Percentiles rank a stretch among this genome's conserved stretches.
These are phyloP conservation scores for Pampus argenteus DNA, from an alignment of 2,797 vertebrate genomes.

Conservation along the genomic window DNA sequence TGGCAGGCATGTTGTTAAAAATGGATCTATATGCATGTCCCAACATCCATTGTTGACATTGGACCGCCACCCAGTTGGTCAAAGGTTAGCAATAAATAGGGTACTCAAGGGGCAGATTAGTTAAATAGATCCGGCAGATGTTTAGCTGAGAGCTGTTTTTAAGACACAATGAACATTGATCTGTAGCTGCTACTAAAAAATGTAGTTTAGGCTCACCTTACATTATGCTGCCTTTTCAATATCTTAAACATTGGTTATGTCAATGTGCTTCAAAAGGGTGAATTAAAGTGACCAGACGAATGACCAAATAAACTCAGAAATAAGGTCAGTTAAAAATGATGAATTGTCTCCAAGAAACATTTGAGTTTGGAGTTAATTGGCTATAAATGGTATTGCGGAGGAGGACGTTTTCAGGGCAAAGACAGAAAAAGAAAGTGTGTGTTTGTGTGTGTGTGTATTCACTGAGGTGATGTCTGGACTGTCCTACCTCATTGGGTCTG, in stretches of 20 bases:
- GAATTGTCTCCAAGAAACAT: neutral
- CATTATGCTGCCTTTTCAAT: neutral
- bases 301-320: neutral
- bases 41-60: slow-evolving; percentile 45
- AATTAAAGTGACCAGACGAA: slow-evolving; percentile 22
- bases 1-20: slow-evolving; percentile 66
- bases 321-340: neutral
- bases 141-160: slow-evolving; percentile 25
- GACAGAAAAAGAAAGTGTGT: slow-evolving; percentile 17
- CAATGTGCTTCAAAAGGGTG: neutral
- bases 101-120: slow-evolving; percentile 50
- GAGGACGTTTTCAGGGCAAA: slow-evolving; percentile 15
- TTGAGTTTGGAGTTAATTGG: slow-evolving; percentile 18
- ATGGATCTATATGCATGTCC: slow-evolving; percentile 52
- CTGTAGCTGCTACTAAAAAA: neutral
- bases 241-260: neutral
- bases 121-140: slow-evolving; percentile 49
- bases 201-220: neutral
- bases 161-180: slow-evolving; percentile 9
- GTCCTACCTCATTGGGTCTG: slow-evolving; percentile 63
- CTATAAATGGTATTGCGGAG: slow-evolving; percentile 25
- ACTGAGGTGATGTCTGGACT: slow-evolving; percentile 41
- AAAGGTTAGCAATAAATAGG: slow-evolving; percentile 56
- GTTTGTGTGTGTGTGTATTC: slow-evolving; percentile 10
- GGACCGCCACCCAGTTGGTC: slow-evolving; percentile 33